Base-by-base conservation (phyloP, 1,140 invertebrate species). In the Solen grandis region DNA sequence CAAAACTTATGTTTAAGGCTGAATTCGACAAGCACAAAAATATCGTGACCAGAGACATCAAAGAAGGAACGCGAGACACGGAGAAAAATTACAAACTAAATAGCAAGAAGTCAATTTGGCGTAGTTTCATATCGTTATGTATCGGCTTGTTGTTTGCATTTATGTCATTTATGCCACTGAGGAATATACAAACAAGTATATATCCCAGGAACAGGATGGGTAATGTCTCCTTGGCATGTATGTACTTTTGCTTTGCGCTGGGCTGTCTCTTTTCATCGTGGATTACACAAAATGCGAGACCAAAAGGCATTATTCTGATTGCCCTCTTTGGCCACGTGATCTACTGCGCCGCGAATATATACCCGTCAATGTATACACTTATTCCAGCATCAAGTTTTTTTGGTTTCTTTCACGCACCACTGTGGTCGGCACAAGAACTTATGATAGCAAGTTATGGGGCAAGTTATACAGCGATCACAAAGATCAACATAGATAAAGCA, bases 131-230 rank as follows among this genome's bases (percentile, higher is more conserved):
- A 38, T 81, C 85, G 8, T 55, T 86, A 27, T 86, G 85, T 65
- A 74, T 65, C 19, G 83, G 85, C n/a, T 60, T 86, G 36, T 78
- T 86, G 81, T 77, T 84, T 52, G 85, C 85, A 35, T 86, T 86
- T 73, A 86, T 83, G 75, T 86, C 85, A 16, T 86, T 86, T 38
- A 73, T 86, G 73, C 85, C 85, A 3, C 66, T 86, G 55, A 68
- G 85, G 59, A 86, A 86, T 52, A 86, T 86, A 68, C 85, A 83
- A 33, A 86, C 81, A 27, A 86, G 85, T 79, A 55, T 86, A 14
- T 84, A 83, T 66, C 57, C 74, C 2, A 33, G 62, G n/a, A 54
- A 84, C 35, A 46, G 84, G 36, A 38, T 86, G 27, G 85, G 83
- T 0, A 83, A 79, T 4, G 72, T 83, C 52, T 84, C 81, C 36